Percentiles rank a stretch among this genome's conserved stretches.
phyloP scores from a whole-genome alignment of 1,140 invertebrate genomes.

The Euborellia annulipes region DNA sequence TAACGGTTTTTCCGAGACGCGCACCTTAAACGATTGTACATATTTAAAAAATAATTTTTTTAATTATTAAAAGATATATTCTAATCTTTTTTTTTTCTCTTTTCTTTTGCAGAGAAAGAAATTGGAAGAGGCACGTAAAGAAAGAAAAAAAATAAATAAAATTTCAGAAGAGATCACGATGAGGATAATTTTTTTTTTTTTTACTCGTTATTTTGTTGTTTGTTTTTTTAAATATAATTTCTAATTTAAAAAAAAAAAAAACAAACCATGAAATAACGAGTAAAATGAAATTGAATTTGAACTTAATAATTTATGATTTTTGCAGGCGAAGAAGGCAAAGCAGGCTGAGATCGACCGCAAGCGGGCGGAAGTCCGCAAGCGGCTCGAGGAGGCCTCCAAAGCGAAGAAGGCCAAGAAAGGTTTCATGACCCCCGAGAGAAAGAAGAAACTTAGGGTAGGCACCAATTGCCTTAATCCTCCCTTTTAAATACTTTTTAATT shows the following conservation, averaged over 20 bases:
- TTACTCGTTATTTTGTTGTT: slow-evolving; percentile 2
- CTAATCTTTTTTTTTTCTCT: slow-evolving; percentile 16
- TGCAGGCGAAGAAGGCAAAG: slow-evolving; percentile 82
- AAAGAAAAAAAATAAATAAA: slow-evolving; percentile 17
- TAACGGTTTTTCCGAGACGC: too few species aligned
- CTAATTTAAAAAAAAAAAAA: not conserved
- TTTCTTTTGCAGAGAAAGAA: slow-evolving; percentile 38
- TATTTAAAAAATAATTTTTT: too few species aligned
- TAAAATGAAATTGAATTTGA: too few species aligned
- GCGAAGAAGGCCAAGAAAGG: slow-evolving; percentile 93
- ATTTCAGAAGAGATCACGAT: slow-evolving; percentile 3
- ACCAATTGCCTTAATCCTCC: too few species aligned
- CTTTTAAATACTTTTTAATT: too few species aligned
- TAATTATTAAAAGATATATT: too few species aligned
- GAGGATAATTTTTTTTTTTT: too few species aligned
- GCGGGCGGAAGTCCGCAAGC: slow-evolving; percentile 86
- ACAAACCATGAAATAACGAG: too few species aligned
- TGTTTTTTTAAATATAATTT: not conserved
- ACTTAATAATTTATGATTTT: not conserved
- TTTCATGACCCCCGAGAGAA: slow-evolving; percentile 97
- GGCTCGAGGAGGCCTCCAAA: slow-evolving; percentile 88
- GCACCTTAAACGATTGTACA: too few species aligned
- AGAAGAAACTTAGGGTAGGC: slow-evolving; percentile 93
- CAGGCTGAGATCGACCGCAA: slow-evolving; percentile 87
- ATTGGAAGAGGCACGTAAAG: slow-evolving; percentile 39